Evolutionary conservation across 2,113 vertebrate species (phyloP).

Genomic region (Pangasianodon hypophthalmus): DNA sequence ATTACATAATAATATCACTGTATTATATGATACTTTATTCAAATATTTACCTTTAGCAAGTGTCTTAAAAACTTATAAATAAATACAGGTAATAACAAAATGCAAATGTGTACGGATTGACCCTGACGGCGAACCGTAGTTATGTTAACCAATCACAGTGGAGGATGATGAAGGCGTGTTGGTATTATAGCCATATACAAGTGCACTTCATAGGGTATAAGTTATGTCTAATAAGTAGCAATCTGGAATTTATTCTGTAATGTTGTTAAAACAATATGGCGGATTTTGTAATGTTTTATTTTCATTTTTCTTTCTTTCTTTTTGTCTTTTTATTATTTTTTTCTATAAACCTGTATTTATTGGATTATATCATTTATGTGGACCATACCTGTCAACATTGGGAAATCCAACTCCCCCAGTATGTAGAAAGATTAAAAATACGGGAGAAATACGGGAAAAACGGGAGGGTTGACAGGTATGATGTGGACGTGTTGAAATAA

Average conservation of each 20-base stretch:
- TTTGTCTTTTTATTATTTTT: not conserved
- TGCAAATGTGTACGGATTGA: not conserved
- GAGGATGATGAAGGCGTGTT: conserved; percentile 54
- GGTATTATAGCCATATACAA: not conserved
- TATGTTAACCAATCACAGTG: conserved; percentile 62
- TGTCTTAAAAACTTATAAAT: not conserved
- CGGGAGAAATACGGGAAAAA: no score
- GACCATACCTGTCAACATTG: no score
- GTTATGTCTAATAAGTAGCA: not conserved
- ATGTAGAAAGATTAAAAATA: no score
- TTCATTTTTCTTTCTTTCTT: not conserved
- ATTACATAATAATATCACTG: not conserved
- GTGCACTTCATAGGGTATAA: not conserved
- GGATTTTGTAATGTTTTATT: not conserved
- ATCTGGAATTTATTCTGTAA: not conserved
- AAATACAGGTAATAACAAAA: not conserved
- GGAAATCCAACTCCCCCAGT: no score
- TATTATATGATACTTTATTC: not conserved
- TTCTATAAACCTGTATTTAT: not conserved
- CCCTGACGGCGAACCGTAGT: conserved; percentile 58
- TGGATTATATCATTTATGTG: not conserved
- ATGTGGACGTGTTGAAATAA: no score
- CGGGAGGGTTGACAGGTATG: no score
- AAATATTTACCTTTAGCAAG: not conserved
- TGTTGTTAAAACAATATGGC: not conserved